Base-by-base conservation (phyloP, 1,140 invertebrate genomes). In the Ruditapes philippinarum region DNA sequence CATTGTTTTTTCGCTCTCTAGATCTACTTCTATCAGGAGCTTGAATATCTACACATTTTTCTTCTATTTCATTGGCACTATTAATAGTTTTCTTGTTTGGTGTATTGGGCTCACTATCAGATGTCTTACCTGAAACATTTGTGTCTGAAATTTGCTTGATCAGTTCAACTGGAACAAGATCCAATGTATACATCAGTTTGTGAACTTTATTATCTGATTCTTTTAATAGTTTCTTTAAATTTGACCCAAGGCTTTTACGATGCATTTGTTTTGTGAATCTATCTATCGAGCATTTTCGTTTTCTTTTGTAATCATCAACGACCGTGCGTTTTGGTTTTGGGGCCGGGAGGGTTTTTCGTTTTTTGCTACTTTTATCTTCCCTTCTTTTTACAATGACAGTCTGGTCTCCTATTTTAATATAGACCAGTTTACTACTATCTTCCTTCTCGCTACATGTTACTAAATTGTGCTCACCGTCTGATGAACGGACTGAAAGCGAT, bases 291-390 rank as follows among this genome's bases (percentile, higher is more conserved):
- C 80, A 38, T 40, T 25, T 68, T 12, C 31, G 57, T 42, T 33
- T 42, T 42, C 60, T 65, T 31, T 54, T 70, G 12, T 84, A 45
- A 12, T 84, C 49, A n/a, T 74, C 68, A 33, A 36, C 14, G 42
- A 73, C 25, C 5, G 31, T 33, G 28, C 68, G 33, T 33, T 73
- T 70, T n/a, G 65, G 62, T 74, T 51, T 84, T n/a, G 82, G 82
- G 4, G 82, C 82, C 14, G 82, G 82, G 11, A 84, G 45, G 3
- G 62, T 84, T 70, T 51, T 73, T 33, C 68, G 28, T 2, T 49
- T 36, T 0, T 14, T 9, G 28, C 38, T 25, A 25, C 25, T 22
- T 42, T 17, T 40, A 45, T 19, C 3, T 33, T 40, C 36, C n/a
- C 82, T 25, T 33, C 45, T 54, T 11, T 33, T 49, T 7, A 54